A percentile compares a stretch with the other conserved stretches of the same genome.
phyloP scores from a whole-genome alignment of 2,797 vertebrate genomes.

The Gymnocypris eckloni region DNA sequence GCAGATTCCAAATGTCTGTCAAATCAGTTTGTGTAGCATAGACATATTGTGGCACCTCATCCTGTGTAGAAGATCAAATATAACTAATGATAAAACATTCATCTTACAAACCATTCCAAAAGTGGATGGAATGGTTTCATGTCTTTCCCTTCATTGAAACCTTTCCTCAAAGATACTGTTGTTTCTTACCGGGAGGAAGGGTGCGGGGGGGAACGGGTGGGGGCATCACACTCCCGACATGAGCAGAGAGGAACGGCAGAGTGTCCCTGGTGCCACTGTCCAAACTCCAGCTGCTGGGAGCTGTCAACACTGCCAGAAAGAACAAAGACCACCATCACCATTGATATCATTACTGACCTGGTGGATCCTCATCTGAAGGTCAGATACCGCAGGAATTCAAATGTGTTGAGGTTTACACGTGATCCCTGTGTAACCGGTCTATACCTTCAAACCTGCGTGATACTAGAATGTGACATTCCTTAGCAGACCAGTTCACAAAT shows the following conservation, averaged over 20 bases:
- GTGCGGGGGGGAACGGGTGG: conserved; percentile 90
- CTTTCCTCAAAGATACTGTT: conserved; percentile 65
- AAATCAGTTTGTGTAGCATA: neutral
- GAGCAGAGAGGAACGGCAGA: conserved; percentile 83
- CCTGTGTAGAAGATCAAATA: neutral
- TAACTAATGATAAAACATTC: neutral
- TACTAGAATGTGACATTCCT: neutral
- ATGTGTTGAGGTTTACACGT: neutral
- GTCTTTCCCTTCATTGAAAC: neutral
- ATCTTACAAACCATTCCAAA: neutral
- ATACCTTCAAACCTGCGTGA: no score
- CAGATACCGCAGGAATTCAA: neutral
- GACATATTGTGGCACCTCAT: neutral
- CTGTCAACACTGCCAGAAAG: conserved; percentile 85
- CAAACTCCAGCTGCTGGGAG: conserved; percentile 95
- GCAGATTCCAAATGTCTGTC: neutral
- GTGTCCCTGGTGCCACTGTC: conserved; percentile 89
- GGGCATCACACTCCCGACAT: conserved; percentile 84
- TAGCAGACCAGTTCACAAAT: neutral
- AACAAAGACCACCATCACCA: neutral
- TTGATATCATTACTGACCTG: neutral
- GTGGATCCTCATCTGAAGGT: neutral
- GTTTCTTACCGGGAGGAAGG: conserved; percentile 77
- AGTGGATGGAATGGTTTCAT: neutral
- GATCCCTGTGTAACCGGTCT: neutral